Conservation (phyloP, 2,113 vertebrate genomes). For the Polypterus bichir region DNA sequence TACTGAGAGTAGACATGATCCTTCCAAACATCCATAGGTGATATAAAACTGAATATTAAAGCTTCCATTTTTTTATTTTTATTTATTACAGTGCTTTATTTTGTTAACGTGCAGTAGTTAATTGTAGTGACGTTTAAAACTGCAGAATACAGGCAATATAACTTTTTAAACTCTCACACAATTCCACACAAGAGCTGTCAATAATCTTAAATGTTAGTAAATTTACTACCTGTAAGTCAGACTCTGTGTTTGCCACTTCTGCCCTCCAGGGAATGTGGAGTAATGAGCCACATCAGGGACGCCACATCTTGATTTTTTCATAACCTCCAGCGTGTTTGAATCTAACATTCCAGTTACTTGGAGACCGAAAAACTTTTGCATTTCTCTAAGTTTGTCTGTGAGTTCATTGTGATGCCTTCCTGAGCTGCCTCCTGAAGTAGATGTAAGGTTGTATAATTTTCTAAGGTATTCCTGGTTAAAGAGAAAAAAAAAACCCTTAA, state of each 20-base stretch:
- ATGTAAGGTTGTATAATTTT: not conserved
- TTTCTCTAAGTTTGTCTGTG: not conserved
- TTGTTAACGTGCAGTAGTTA: too few species aligned
- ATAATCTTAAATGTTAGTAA: not conserved
- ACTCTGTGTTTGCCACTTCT: slow-evolving; percentile 5
- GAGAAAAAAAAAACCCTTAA: not conserved
- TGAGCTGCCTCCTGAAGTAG: not conserved
- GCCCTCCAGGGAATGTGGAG: not conserved
- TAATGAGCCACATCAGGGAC: slow-evolving; percentile 13
- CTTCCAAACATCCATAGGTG: too few species aligned
- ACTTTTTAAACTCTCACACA: not conserved
- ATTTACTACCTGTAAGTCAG: slow-evolving; percentile 14
- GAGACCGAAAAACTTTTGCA: slow-evolving; percentile 13
- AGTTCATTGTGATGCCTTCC: not conserved
- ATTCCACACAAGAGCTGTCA: not conserved
- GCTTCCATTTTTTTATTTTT: too few species aligned
- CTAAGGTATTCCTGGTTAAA: not conserved
- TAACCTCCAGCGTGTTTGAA: not conserved
- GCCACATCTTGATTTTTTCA: slow-evolving; percentile 8
- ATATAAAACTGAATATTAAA: too few species aligned
- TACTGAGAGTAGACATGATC: too few species aligned
- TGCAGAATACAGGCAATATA: too few species aligned
- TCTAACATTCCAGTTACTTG: slow-evolving; percentile 5
- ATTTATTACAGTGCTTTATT: too few species aligned
- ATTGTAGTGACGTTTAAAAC: too few species aligned